These are phyloP conservation scores for Tenthredo distinguenda DNA, from an alignment of 2,888 invertebrate species.

Conservation along the genomic window DNA sequence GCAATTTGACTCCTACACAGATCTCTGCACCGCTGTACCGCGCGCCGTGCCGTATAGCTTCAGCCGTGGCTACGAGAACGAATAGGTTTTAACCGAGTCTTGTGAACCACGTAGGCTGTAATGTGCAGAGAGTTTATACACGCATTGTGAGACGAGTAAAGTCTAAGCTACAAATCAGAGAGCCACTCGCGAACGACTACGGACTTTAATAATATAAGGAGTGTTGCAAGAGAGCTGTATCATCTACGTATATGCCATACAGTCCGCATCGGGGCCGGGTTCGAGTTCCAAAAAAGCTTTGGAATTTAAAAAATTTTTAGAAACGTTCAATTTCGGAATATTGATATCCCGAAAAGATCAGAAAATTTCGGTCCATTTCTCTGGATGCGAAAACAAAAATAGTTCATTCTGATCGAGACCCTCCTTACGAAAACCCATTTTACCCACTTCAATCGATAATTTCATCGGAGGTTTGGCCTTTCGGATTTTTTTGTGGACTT, in stretches of 20 bases:
- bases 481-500: no score
- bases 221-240: constrained; percentile 6
- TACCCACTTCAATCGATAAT: no score
- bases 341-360: no score
- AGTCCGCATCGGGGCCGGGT: background rate
- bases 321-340: background rate
- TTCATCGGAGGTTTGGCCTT: no score
- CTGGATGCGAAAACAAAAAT: no score
- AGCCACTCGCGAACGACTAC: constrained; percentile 22
- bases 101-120: constrained; percentile 40
- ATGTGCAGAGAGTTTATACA: constrained; percentile 42
- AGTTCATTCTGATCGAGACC: no score
- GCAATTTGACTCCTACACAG: constrained; percentile 72
- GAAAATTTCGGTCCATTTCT: no score
- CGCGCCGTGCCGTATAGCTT: background rate
- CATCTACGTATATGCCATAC: background rate
- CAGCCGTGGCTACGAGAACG: background rate
- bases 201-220: background rate
- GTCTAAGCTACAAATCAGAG: constrained; percentile 64
- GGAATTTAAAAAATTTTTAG: no score
- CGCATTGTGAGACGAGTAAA: constrained; percentile 57
- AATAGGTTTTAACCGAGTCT: background rate
- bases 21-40: background rate
- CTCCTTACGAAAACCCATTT: no score
- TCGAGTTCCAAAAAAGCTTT: background rate